phyloP scores from a whole-genome alignment of 2,797 vertebrate species.

The Capromys pilorides region DNA sequence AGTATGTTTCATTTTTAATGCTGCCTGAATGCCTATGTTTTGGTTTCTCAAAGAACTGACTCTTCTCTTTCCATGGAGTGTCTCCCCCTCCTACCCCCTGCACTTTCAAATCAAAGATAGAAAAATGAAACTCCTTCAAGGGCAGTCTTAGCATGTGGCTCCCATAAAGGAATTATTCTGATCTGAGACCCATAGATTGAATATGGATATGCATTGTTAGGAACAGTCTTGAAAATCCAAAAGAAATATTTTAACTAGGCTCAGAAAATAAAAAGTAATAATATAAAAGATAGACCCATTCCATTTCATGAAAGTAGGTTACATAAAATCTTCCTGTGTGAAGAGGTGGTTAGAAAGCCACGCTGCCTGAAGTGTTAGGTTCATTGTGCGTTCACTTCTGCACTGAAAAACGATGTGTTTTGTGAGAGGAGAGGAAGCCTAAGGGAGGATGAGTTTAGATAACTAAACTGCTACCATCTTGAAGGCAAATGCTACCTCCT shows the following conservation, averaged over 20 bases:
- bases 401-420: neutral
- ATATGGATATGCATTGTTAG: conserved; percentile 30
- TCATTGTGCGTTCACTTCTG: neutral
- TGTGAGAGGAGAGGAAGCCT: neutral
- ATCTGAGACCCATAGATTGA: conserved; percentile 32
- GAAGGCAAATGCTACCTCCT: neutral
- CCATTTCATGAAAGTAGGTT: neutral
- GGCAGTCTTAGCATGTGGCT: conserved; percentile 33
- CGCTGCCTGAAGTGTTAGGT: neutral
- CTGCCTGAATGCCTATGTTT: conserved; percentile 34
- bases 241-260: conserved; percentile 22
- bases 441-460: neutral
- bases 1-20: conserved; percentile 55
- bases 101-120: conserved; percentile 46
- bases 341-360: neutral
- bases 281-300: neutral
- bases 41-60: conserved; percentile 47
- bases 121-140: conserved; percentile 42
- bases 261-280: neutral
- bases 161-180: conserved; percentile 40
- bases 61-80: neutral
- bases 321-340: neutral
- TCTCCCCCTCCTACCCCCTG: neutral
- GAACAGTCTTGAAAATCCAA: neutral
- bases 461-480: neutral